Conservation (phyloP, 2,797 vertebrate genomes). For the Acrossocheilus wenchowensis region DNA sequence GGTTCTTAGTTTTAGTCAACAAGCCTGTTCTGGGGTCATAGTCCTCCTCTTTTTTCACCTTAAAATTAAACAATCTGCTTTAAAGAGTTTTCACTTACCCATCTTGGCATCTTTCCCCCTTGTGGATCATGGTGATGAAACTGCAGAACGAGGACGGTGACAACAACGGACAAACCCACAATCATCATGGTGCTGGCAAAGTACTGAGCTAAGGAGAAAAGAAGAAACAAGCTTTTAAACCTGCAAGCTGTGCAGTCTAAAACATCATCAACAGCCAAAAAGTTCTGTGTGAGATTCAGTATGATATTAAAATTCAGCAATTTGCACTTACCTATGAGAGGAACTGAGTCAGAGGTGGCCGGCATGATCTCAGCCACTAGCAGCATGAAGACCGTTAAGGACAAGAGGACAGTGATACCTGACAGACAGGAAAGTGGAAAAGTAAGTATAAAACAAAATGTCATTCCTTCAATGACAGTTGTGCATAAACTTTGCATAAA, state of each 20-base stretch:
- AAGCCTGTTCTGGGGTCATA: not conserved
- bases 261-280: not conserved
- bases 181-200: conserved; percentile 95
- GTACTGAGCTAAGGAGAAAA: conserved; percentile 83
- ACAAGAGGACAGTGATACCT: conserved; percentile 93
- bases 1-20: not conserved
- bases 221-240: conserved; percentile 35
- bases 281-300: not conserved
- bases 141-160: conserved; percentile 90
- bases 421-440: conserved; percentile 55
- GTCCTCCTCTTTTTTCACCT: not conserved
- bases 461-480: not conserved
- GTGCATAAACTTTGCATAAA: not conserved
- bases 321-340: conserved; percentile 83
- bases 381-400: conserved; percentile 93
- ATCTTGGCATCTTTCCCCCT: conserved; percentile 91
- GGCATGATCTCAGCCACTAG: conserved; percentile 95
- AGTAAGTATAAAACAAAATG: conserved; percentile 34
- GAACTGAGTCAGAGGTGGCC: conserved; percentile 91
- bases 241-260: not conserved
- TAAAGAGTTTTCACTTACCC: conserved; percentile 77
- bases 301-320: not conserved
- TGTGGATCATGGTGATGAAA: conserved; percentile 92
- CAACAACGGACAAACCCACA: conserved; percentile 89
- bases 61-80: not conserved